A percentile compares a stretch with the other conserved stretches of the same genome.
Evolutionary conservation across 2,888 invertebrate species (phyloP).

Genomic region (Nebria brevicollis): DNA sequence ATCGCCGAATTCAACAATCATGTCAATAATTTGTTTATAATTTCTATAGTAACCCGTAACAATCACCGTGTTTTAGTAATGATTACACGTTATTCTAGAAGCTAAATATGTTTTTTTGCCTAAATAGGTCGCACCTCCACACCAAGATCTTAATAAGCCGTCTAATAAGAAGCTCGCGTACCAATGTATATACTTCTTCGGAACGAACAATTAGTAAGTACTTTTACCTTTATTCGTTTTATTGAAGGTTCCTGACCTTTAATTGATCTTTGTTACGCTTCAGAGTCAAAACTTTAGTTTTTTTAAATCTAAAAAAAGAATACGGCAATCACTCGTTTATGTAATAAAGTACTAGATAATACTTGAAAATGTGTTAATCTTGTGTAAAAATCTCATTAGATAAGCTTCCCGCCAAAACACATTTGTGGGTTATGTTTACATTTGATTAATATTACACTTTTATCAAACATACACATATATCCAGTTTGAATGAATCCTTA

Average conservation of each 20-base stretch:
- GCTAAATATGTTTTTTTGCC: slow-evolving; percentile 55
- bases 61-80: background rate
- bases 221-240: slow-evolving; percentile 34
- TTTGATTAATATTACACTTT: no score
- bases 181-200: slow-evolving; percentile 93
- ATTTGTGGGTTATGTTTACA: no score
- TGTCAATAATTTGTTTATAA: background rate
- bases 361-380: background rate
- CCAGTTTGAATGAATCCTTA: no score
- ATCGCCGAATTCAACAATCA: no score
- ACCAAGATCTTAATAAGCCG: slow-evolving; percentile 79
- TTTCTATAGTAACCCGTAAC: background rate
- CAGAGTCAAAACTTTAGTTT: background rate
- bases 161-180: slow-evolving; percentile 77
- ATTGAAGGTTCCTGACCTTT: slow-evolving; percentile 10
- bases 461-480: no score
- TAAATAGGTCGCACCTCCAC: slow-evolving; percentile 82
- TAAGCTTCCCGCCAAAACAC: no score
- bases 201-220: slow-evolving; percentile 95
- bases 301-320: no score
- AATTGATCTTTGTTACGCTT: background rate
- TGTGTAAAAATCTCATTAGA: no score
- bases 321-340: background rate
- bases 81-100: background rate
- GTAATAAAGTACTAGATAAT: background rate